Percentiles rank a stretch among this genome's conserved stretches.
Evolutionary conservation across 2,113 vertebrate genomes (phyloP).

Genomic region (Gnathonemus echidnorhynchus): DNA sequence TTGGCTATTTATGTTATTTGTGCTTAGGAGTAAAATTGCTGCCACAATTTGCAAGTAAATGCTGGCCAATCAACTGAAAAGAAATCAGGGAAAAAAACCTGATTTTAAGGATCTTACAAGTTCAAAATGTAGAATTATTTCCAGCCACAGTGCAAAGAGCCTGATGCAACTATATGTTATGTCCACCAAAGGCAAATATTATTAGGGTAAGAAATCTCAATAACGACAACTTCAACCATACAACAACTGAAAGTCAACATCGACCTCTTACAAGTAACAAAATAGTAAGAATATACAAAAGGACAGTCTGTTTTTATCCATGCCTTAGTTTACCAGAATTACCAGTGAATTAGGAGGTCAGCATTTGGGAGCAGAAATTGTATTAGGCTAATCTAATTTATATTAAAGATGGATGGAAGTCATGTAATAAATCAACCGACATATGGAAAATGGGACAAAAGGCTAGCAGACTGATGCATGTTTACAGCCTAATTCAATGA

Average conservation of each 20-base stretch:
- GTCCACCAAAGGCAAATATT: neutral
- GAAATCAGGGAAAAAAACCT: neutral
- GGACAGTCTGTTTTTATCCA: neutral
- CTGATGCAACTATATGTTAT: neutral
- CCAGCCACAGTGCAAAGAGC: neutral
- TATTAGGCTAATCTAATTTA: slow-evolving; percentile 21
- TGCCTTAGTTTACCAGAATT: neutral
- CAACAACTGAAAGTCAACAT: neutral
- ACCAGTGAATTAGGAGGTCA: slow-evolving; percentile 8
- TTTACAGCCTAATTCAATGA: slow-evolving; percentile 5
- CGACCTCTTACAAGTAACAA: neutral
- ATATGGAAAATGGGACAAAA: slow-evolving; percentile 4
- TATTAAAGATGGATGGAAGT: slow-evolving; percentile 11
- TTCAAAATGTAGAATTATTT: neutral
- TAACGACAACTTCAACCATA: neutral
- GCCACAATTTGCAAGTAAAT: neutral
- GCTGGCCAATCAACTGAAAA: neutral
- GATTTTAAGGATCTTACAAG: neutral
- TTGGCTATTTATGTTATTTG: neutral
- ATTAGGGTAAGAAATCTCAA: neutral
- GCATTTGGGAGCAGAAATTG: slow-evolving; percentile 2
- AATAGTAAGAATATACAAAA: neutral
- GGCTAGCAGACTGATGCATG: slow-evolving; percentile 8
- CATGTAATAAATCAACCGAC: slow-evolving; percentile 9
- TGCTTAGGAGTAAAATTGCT: neutral